Evolutionary conservation across 2,113 vertebrate species (phyloP), one percentile per base, ranked within the genome.

Genomic region (Oxygymnocypris stewartii): DNA sequence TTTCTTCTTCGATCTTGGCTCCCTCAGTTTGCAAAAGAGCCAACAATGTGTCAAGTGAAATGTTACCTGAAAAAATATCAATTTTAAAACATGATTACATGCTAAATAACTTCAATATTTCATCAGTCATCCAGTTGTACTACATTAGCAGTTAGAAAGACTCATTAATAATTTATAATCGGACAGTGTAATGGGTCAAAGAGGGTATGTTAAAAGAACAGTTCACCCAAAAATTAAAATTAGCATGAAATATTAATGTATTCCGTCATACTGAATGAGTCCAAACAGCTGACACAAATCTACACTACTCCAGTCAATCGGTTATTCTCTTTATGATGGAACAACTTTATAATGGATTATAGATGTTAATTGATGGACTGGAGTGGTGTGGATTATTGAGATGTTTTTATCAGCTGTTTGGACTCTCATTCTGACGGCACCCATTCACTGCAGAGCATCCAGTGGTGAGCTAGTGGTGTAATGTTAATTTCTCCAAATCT

Each of bases 1-100:
- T 97, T 91, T 97, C 96, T n/a, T 97, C 96, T 89, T 97, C 96
- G 2, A 97, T 97, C 92, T 97, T 97, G 0, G 96, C 96, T 83
- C 96, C 96, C 88, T 97, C 96, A 0, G 96, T 91, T 89, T 97
- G 96, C 49, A 97, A 94, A 40, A 97, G 94, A 0, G 96, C 96
- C 2, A 97, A 85, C 40, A 97, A 92, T 1, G 95, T 97, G 90
- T 97, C 96, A 92, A 97, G 86, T 11, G 96, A 97, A 57, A 96
- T 92, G 0, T 90, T 95, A 42, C 93, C 95, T 76, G 95, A 95
- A 89, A 95, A 95, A 67, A 94, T 91, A 88, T 96, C 96, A 18
- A 9, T 2, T 79, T 79, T 37, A 77, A 77, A 77, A 28, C 12
- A 65, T 16, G n/a, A 65, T 20, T 65, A 18, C 7, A 28, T n/a